Evolutionary conservation across 2,113 vertebrate species (phyloP).

Genomic region (Numida meleagris): DNA sequence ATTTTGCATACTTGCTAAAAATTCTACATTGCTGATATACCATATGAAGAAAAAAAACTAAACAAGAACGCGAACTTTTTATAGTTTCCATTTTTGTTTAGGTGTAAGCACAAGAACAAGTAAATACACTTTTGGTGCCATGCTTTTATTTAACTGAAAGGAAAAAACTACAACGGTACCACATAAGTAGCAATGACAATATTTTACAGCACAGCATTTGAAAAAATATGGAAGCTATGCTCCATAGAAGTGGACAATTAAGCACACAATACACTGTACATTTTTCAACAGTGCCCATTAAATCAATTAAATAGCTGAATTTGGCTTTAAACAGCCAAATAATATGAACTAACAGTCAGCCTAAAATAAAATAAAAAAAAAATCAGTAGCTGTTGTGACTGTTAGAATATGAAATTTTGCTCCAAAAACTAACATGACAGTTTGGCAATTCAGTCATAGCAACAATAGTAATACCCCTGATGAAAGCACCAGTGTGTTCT

Average conservation of each 20-base stretch:
- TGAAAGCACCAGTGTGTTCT: slow-evolving; percentile 79
- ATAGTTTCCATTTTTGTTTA: background rate
- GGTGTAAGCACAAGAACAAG: slow-evolving; percentile 32
- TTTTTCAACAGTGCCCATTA: slow-evolving; percentile 74
- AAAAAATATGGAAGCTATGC: slow-evolving; percentile 79
- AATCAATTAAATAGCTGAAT: slow-evolving; percentile 76
- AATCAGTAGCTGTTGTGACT: slow-evolving; percentile 70
- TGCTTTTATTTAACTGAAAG: slow-evolving; percentile 95
- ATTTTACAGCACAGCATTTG: slow-evolving; percentile 85
- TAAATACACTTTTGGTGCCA: slow-evolving; percentile 80
- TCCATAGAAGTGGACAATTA: slow-evolving; percentile 76
- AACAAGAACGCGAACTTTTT: background rate
- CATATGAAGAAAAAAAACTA: background rate
- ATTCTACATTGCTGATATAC: background rate
- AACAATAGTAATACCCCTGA: slow-evolving; percentile 69
- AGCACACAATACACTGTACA: slow-evolving; percentile 84
- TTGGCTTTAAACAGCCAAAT: slow-evolving; percentile 86
- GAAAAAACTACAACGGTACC: slow-evolving; percentile 80
- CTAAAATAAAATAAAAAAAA: slow-evolving; percentile 65
- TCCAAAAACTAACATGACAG: slow-evolving; percentile 67
- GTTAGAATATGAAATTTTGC: slow-evolving; percentile 61
- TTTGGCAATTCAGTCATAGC: slow-evolving; percentile 75
- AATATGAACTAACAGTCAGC: slow-evolving; percentile 74
- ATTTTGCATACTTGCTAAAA: background rate
- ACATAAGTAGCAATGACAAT: slow-evolving; percentile 81